phyloP scores from a whole-genome alignment of 2,888 invertebrate species.

The Thereva nobilitata region DNA sequence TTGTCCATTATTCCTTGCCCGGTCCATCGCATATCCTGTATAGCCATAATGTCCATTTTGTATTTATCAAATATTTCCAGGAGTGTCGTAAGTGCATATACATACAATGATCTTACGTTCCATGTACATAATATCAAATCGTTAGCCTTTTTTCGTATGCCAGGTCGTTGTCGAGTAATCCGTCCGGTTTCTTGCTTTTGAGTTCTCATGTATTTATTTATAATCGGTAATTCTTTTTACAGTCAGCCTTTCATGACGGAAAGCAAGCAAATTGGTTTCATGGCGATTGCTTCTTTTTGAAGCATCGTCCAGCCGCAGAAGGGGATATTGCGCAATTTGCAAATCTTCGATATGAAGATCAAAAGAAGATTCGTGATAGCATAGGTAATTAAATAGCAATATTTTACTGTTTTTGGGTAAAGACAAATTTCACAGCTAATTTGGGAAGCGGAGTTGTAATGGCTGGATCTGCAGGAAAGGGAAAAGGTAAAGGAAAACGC shows the following conservation, averaged over 20 bases:
- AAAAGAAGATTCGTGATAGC: slow-evolving; percentile 72
- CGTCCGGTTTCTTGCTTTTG: no score
- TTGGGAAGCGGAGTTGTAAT: slow-evolving; percentile 38
- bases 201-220: background rate
- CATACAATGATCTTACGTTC: no score
- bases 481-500: slow-evolving; percentile 64
- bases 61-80: background rate
- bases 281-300: slow-evolving; percentile 81
- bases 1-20: background rate
- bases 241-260: slow-evolving; percentile 88
- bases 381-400: slow-evolving; percentile 62
- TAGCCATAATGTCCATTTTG: background rate
- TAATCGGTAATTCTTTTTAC: slow-evolving; percentile 48
- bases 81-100: no score
- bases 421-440: slow-evolving; percentile 41
- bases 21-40: background rate
- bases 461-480: slow-evolving; percentile 53
- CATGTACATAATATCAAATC: no score
- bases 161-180: no score
- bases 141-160: no score
- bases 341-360: slow-evolving; percentile 80
- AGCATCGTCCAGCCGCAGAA: slow-evolving; percentile 72
- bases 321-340: slow-evolving; percentile 82
- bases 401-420: background rate
- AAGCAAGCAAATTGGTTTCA: slow-evolving; percentile 89